Base-by-base conservation (phyloP, 2,888 invertebrate species). In the Polydrusus cervinus region DNA sequence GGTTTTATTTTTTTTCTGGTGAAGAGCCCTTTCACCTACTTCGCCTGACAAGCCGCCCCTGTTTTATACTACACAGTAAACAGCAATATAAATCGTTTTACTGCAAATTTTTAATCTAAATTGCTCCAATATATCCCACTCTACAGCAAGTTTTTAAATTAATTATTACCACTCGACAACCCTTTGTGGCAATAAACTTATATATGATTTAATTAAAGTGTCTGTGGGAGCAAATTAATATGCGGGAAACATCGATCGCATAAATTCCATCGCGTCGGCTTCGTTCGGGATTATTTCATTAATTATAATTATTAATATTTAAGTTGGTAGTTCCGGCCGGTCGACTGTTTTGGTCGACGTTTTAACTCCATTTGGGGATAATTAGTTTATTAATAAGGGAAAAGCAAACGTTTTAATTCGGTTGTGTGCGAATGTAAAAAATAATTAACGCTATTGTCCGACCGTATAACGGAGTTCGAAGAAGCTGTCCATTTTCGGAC, bases 271-370 rank as follows among this genome's bases (percentile, higher is more conserved):
- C 57, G 55, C 34, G 55, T 55, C 30, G 55, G 11, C 57, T 38
- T 60, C 38, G 38, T 34, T 11, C 38, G 57, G 38, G 57, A 18
- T 40, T 60, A 60, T 60, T 38, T 60, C 57, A 60, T 60, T 60
- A 60, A 60, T 60, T 60, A 60, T 60, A 60, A 60, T 60, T 60
- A 60, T 60, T 60, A 60, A 60, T 60, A 60, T 60, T 60, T 60
- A 60, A 60, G 57, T 60, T n/a, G 38, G 57, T 60, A 60, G 57
- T 60, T 60, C 57, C 57, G 57, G 57, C 47, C 69, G 47, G n/a
- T 43, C 55, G 69, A 69, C 53, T 69, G 69, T 60, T 69, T 61
- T 45, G 45, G 57, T 68, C 30, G 68, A 38, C 55, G 16, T 40
- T 60, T 40, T 38, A 60, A 60, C 57, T 60, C 18, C 10, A 38